Evolutionary conservation across 2,797 vertebrate genomes (phyloP).

Genomic region (Melanotaenia parkinsoni): DNA sequence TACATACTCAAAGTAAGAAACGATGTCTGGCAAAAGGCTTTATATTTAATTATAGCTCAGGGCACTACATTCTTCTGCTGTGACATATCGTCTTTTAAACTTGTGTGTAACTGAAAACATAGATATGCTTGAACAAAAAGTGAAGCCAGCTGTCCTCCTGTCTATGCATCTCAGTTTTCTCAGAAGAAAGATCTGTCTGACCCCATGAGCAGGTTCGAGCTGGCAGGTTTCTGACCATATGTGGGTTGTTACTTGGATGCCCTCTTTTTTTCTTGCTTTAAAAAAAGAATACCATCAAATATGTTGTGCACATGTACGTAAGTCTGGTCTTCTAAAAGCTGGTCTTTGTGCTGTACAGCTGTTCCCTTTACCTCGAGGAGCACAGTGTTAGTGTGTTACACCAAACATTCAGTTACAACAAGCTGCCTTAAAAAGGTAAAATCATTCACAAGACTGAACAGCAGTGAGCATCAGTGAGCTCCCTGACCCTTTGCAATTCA

Average conservation of each 20-base stretch:
- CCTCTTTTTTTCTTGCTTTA: slow-evolving; percentile 10
- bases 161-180: slow-evolving; percentile 31
- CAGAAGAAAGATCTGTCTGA: slow-evolving; percentile 22
- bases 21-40: slow-evolving; percentile 24
- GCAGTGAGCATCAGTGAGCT: slow-evolving; percentile 13
- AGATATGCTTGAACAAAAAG: slow-evolving; percentile 24
- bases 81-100: slow-evolving; percentile 33
- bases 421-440: slow-evolving; percentile 59
- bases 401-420: slow-evolving; percentile 2
- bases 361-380: slow-evolving; percentile 28
- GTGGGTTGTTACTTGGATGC: slow-evolving; percentile 8
- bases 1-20: slow-evolving; percentile 21
- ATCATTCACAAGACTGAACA: slow-evolving; percentile 18
- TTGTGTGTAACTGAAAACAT: slow-evolving; percentile 25
- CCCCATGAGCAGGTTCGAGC: slow-evolving; percentile 57
- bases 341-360: slow-evolving; percentile 29
- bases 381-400: slow-evolving; percentile 8
- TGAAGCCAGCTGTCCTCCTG: slow-evolving; percentile 47
- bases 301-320: slow-evolving; percentile 31
- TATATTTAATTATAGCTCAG: slow-evolving; percentile 38
- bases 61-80: slow-evolving; percentile 49
- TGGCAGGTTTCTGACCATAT: slow-evolving; percentile 42
- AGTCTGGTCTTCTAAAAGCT: slow-evolving; percentile 50
- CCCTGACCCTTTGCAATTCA: background rate
- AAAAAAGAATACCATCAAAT: slow-evolving; percentile 29